Conservation (phyloP, 1,140 invertebrate genomes). For the Drosophila rhopaloa region DNA sequence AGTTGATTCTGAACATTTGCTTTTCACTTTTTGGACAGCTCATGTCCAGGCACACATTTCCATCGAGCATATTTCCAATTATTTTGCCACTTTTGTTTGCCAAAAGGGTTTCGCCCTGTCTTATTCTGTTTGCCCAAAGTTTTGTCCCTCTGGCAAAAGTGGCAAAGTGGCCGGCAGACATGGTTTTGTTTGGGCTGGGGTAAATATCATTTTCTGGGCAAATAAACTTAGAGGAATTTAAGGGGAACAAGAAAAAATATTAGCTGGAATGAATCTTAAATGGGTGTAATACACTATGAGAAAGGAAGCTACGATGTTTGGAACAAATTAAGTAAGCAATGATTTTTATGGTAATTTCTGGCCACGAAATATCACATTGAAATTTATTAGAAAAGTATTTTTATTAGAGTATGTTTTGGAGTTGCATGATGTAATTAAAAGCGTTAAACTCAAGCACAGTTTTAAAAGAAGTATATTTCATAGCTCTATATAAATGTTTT, state of each 20-base stretch:
- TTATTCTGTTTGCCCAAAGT: conserved; percentile 32
- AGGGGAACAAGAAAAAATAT: not conserved
- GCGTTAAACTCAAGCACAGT: too few relatives aligned
- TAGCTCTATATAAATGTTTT: too few relatives aligned
- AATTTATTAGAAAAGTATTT: too few relatives aligned
- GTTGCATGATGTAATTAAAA: too few relatives aligned
- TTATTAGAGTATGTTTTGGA: too few relatives aligned
- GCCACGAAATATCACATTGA: too few relatives aligned
- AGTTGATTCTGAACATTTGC: conserved; percentile 62
- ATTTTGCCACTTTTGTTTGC: conserved; percentile 42
- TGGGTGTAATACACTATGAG: too few relatives aligned
- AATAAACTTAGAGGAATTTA: conserved; percentile 23
- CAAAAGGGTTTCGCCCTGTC: conserved; percentile 35
- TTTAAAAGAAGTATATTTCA: too few relatives aligned
- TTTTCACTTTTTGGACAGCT: conserved; percentile 42
- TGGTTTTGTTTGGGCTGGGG: conserved; percentile 22
- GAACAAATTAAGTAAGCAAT: too few relatives aligned
- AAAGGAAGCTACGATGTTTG: too few relatives aligned
- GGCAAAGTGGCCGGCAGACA: conserved; percentile 23
- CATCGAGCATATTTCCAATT: conserved; percentile 74
- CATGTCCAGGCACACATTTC: conserved; percentile 53
- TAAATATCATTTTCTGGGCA: conserved; percentile 43
- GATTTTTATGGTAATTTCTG: too few relatives aligned
- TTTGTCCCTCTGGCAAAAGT: conserved; percentile 30
- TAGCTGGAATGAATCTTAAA: not conserved